These are phyloP conservation scores for Chymomyza costata DNA, from an alignment of 1,140 invertebrate genomes.

Conservation along the genomic window DNA sequence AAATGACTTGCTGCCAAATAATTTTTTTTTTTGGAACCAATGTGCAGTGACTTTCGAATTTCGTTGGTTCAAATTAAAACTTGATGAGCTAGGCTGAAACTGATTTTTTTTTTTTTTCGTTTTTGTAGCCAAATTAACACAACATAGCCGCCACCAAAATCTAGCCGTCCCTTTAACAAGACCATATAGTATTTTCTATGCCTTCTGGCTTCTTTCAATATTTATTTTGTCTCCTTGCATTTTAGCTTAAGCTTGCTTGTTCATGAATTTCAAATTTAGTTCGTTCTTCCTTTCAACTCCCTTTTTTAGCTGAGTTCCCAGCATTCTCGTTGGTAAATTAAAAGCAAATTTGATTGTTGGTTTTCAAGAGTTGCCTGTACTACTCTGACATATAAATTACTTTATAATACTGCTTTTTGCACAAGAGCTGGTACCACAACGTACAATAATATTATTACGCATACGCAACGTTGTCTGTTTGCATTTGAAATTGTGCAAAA, in stretches of 20 bases:
- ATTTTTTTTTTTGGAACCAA: no score
- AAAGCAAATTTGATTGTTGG: slow-evolving; percentile 58
- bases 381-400: slow-evolving; percentile 21
- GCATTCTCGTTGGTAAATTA: slow-evolving; percentile 40
- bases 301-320: slow-evolving; percentile 8
- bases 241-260: not conserved
- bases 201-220: slow-evolving; percentile 43
- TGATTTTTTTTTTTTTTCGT: no score
- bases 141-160: no score
- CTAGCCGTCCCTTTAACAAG: no score
- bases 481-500: slow-evolving; percentile 28
- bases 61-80: no score
- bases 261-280: slow-evolving; percentile 44
- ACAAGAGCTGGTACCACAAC: slow-evolving; percentile 12
- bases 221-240: no score
- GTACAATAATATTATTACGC: no score
- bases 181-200: no score
- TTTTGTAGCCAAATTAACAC: no score
- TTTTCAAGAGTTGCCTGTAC: slow-evolving; percentile 33
- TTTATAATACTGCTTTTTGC: slow-evolving; percentile 32
- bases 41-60: no score
- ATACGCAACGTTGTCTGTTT: slow-evolving; percentile 60
- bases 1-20: no score
- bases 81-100: no score
- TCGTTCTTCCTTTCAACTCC: slow-evolving; percentile 6